A percentile compares a stretch with the other conserved stretches of the same genome.
Evolutionary conservation across 1,140 invertebrate species (phyloP).

Genomic region (Argopecten irradians): DNA sequence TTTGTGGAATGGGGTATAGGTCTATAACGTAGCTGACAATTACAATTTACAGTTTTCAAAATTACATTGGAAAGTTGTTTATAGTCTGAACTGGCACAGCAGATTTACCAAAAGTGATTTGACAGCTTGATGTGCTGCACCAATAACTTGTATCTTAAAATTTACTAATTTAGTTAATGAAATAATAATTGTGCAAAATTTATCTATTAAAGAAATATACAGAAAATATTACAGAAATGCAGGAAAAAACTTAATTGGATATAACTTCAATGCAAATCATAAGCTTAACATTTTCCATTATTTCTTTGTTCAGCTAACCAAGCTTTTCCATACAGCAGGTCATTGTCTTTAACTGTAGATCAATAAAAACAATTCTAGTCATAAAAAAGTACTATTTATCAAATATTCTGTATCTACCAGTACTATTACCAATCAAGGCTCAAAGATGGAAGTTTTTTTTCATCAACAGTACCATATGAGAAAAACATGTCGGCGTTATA

Average conservation of each 20-base stretch:
- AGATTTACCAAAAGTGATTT: background rate
- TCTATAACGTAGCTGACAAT: background rate
- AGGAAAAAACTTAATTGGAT: too few relatives aligned
- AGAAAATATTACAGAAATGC: too few relatives aligned
- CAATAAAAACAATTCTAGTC: background rate
- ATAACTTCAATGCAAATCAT: too few relatives aligned
- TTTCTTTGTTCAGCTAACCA: background rate
- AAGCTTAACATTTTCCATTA: too few relatives aligned
- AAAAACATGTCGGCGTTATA: background rate
- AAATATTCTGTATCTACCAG: background rate
- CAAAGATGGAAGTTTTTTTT: background rate
- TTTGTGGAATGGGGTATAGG: background rate
- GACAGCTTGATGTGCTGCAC: background rate
- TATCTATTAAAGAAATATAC: too few relatives aligned
- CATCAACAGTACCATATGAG: background rate
- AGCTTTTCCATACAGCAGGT: background rate
- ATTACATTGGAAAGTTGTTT: conserved; percentile 12
- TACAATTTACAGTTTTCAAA: background rate
- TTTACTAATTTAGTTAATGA: too few relatives aligned
- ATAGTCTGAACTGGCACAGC: background rate
- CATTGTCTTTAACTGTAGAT: background rate
- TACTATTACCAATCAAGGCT: background rate
- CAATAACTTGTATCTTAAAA: too few relatives aligned
- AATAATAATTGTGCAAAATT: too few relatives aligned
- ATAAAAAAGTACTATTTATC: background rate